phyloP scores from a whole-genome alignment of 1,140 invertebrate species.

The Ceratitis capitata region DNA sequence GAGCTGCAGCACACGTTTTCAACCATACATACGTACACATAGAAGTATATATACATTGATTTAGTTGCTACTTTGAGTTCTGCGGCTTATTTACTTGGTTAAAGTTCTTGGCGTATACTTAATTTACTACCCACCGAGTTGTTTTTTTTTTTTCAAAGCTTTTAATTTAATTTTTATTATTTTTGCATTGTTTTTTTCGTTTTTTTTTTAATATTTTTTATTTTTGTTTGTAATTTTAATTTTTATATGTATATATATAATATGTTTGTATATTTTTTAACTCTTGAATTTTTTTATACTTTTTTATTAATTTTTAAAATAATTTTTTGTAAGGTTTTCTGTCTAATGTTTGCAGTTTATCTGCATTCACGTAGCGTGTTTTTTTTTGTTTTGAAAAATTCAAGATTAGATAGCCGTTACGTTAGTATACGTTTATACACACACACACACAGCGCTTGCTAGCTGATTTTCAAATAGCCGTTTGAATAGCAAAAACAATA shows the following conservation, averaged over 20 bases:
- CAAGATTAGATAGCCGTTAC: neutral
- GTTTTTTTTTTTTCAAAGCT: neutral
- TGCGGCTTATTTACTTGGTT: neutral
- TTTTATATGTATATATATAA: no score
- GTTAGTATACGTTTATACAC: no score
- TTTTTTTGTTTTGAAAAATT: neutral
- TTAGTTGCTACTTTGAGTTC: neutral
- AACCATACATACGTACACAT: no score
- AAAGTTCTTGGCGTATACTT: neutral
- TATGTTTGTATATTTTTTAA: no score
- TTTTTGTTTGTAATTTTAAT: no score
- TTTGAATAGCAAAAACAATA: neutral
- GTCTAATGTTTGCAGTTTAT: neutral
- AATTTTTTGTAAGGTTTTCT: no score
- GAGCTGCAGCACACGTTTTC: neutral
- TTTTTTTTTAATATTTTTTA: no score
- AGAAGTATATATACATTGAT: neutral
- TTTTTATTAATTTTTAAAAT: no score
- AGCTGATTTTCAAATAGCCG: neutral
- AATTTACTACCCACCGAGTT: slow-evolving; percentile 7
- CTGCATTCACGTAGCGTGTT: no score
- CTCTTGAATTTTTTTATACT: no score
- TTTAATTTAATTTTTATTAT: neutral
- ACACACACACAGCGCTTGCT: neutral
- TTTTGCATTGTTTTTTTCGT: no score